Percentiles rank a stretch among this genome's conserved stretches.
Conservation (phyloP, 2,888 invertebrate species). For the Anarsia innoxiella region DNA sequence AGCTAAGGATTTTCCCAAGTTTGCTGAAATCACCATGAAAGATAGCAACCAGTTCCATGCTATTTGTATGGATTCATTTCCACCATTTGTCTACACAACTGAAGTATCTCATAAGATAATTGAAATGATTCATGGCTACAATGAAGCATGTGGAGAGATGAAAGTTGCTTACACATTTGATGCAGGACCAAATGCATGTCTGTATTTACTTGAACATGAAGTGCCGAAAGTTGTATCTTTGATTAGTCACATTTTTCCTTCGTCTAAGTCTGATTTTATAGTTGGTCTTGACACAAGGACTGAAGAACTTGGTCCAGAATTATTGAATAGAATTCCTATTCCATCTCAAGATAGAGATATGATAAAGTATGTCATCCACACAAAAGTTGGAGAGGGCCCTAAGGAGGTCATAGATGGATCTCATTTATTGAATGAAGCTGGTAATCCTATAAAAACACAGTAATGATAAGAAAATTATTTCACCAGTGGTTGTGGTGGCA, state of each 20-base stretch:
- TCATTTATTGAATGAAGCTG: constrained; percentile 46
- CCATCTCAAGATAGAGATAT: constrained; percentile 65
- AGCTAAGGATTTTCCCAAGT: constrained; percentile 83
- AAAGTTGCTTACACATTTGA: constrained; percentile 98
- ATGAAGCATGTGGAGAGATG: constrained; percentile 77
- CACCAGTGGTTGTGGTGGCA: no score
- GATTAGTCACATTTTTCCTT: constrained; percentile 83
- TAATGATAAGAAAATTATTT: no score
- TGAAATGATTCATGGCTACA: constrained; percentile 88
- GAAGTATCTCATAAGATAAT: constrained; percentile 88
- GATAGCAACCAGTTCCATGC: constrained; percentile 99
- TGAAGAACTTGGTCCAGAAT: constrained; percentile 23
- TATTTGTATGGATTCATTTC: constrained; percentile 92
- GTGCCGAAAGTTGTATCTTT: constrained; percentile 80
- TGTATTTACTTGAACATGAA: constrained; percentile 86
- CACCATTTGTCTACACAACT: constrained; percentile 95
- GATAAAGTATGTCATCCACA: constrained; percentile 88
- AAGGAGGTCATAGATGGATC: constrained; percentile 54
- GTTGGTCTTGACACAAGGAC: constrained; percentile 36
- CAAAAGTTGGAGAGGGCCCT: constrained; percentile 89
- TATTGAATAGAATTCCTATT: constrained; percentile 41
- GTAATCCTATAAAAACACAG: constrained; percentile 29
- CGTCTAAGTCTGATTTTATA: constrained; percentile 51
- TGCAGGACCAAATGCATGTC: constrained; percentile 97
- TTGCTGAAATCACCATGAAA: constrained; percentile 96